Conservation (phyloP, 2,113 vertebrate genomes). For the Podarcis muralis region DNA sequence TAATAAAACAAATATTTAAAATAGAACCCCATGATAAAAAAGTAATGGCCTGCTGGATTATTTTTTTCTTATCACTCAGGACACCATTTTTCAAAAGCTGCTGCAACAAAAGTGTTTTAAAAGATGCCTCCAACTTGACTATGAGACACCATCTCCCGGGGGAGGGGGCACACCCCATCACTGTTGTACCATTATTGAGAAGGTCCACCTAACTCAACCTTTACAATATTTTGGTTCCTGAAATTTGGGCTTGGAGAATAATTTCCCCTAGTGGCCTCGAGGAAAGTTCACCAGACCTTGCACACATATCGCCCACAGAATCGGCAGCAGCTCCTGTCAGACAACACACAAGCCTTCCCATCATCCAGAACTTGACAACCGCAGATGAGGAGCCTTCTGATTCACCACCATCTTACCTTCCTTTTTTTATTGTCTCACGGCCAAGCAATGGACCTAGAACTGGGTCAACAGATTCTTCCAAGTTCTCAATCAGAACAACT, state of each 20-base stretch:
- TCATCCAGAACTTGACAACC: neutral
- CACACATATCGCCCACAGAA: neutral
- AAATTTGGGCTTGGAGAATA: neutral
- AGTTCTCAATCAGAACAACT: slow-evolving; percentile 90
- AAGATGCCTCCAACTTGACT: neutral
- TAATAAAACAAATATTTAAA: neutral
- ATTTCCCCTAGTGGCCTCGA: neutral
- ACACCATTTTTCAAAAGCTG: neutral
- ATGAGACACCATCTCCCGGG: neutral
- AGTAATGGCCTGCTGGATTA: neutral
- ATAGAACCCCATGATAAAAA: neutral
- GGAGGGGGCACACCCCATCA: neutral
- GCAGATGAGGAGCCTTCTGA: accelerated
- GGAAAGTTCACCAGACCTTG: neutral
- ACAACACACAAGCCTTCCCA: neutral
- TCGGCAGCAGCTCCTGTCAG: neutral
- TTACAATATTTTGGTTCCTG: neutral
- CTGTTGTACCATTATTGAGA: neutral
- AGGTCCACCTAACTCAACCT: neutral
- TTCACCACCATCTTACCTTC: slow-evolving; percentile 79
- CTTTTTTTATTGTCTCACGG: slow-evolving; percentile 93
- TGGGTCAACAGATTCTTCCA: slow-evolving; percentile 91
- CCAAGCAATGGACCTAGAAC: slow-evolving; percentile 91
- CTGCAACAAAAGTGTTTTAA: neutral
- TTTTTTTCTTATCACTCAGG: neutral